Conservation (phyloP, 2,113 vertebrate genomes). For the Chrysochloris asiatica region DNA sequence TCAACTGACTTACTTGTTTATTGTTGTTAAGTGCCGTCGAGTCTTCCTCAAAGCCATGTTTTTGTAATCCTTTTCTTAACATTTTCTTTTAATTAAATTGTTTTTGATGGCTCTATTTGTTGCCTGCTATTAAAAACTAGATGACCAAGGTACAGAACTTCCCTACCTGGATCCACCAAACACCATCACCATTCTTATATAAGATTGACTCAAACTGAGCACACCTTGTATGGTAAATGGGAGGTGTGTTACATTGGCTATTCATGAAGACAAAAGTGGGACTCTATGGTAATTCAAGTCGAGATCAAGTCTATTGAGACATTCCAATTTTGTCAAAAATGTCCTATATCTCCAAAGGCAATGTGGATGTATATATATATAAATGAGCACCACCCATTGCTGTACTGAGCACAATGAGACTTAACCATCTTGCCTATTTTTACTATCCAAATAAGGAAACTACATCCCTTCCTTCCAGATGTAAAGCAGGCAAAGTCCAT, state of each 20-base stretch:
- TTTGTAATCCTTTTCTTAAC: not conserved
- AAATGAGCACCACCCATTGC: too few species aligned
- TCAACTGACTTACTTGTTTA: too few species aligned
- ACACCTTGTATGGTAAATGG: fast-evolving
- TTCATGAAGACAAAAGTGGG: too few species aligned
- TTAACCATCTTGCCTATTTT: not conserved
- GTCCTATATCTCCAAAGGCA: not conserved
- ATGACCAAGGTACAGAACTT: fast-evolving
- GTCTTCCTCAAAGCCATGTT: not conserved
- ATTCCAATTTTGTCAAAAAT: fast-evolving
- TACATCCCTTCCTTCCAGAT: not conserved
- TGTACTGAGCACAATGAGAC: not conserved
- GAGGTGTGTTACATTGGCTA: fast-evolving
- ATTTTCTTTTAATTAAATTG: too few species aligned
- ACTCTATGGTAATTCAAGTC: too few species aligned
- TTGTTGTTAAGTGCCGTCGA: fast-evolving
- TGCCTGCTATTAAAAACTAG: not conserved
- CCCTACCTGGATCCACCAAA: fast-evolving
- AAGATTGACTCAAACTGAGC: not conserved
- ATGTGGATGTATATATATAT: fast-evolving
- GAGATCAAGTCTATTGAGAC: fast-evolving
- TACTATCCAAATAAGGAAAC: not conserved
- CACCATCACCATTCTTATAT: not conserved
- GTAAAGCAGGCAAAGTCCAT: too few species aligned
- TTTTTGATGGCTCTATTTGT: not conserved